Conservation (phyloP, 2,113 vertebrate species). For the Gobiocypris rarus region DNA sequence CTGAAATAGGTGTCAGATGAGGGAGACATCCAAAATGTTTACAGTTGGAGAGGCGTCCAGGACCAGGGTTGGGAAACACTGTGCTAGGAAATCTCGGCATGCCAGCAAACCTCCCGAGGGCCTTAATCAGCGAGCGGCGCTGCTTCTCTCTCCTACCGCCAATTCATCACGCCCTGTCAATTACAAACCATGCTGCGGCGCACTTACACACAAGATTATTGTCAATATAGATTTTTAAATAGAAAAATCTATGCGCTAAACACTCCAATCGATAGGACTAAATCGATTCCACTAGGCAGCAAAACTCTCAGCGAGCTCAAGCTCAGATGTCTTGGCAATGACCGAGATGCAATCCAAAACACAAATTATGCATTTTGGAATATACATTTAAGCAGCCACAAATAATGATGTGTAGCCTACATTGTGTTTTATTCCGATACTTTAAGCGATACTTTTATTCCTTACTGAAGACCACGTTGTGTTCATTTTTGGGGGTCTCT, state of each 20-base stretch:
- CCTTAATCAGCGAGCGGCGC: neutral
- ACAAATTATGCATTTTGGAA: neutral
- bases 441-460: neutral
- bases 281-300: constrained; percentile 72
- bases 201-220: constrained; percentile 75
- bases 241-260: constrained; percentile 83
- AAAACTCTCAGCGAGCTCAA: constrained; percentile 58
- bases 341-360: neutral
- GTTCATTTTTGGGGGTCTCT: neutral
- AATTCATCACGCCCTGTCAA: constrained; percentile 74
- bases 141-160: constrained; percentile 55
- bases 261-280: constrained; percentile 76
- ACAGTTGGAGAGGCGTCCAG: neutral
- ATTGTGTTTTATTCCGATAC: neutral
- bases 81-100: neutral
- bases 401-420: neutral
- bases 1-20: neutral
- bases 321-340: constrained; percentile 18
- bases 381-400: neutral
- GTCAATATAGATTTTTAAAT: constrained; percentile 80
- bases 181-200: constrained; percentile 65
- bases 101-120: constrained; percentile 12
- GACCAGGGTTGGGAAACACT: constrained; percentile 5
- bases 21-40: neutral
- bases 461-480: neutral